Evolutionary conservation across 1,140 invertebrate species (phyloP).

Genomic region (Drosophila lini): DNA sequence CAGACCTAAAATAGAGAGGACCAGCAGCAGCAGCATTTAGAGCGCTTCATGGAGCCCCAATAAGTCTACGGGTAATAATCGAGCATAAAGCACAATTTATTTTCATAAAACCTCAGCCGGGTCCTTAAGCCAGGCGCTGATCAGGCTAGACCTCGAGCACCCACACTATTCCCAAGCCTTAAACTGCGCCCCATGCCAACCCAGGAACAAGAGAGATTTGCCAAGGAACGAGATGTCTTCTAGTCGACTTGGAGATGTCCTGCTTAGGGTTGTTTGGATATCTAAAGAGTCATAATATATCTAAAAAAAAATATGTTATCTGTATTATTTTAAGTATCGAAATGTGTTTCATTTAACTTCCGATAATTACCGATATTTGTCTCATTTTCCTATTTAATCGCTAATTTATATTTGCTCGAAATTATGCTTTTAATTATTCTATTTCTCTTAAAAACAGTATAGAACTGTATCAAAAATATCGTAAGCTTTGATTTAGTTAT

Average conservation of each 20-base stretch:
- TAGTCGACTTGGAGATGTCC: constrained; percentile 4
- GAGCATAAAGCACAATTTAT: constrained; percentile 84
- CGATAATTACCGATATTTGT: too few species aligned
- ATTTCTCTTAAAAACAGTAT: too few species aligned
- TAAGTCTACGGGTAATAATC: constrained; percentile 83
- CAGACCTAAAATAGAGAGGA: neutral
- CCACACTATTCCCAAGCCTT: constrained; percentile 14
- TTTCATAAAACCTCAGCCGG: constrained; percentile 76
- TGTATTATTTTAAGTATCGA: too few species aligned
- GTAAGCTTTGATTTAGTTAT: too few species aligned
- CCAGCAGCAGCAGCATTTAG: constrained; percentile 47
- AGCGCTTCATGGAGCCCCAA: constrained; percentile 77
- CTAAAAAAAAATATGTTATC: neutral
- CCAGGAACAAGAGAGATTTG: constrained; percentile 1
- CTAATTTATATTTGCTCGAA: too few species aligned
- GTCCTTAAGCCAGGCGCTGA: constrained; percentile 54
- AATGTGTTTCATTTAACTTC: too few species aligned
- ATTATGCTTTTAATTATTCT: too few species aligned
- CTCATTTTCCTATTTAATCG: too few species aligned
- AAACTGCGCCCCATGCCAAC: constrained; percentile 14
- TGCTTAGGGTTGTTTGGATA: neutral
- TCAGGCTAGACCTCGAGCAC: constrained; percentile 40
- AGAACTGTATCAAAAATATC: too few species aligned
- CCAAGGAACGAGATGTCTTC: neutral
- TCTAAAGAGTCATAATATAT: neutral